Evolutionary conservation across 30 jellyfish, hydroid and myxozoan species (phyloP), one percentile per base, ranked within the genome.

Genomic region (Rhopilema esculentum): DNA sequence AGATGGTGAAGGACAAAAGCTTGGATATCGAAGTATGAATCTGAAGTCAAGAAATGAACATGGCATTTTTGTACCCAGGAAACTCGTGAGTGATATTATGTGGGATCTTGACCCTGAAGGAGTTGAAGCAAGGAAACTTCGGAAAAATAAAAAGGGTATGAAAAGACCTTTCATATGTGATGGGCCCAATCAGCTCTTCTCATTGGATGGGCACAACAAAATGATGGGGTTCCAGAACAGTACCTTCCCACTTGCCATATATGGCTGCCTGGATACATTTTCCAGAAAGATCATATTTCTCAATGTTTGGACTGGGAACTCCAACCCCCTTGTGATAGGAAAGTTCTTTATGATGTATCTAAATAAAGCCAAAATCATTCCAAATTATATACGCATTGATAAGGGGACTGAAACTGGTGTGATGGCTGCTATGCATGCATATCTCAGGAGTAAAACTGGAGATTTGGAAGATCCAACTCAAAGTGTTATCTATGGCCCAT

Each of bases 391-490:
- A 57, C 72, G 92, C 23, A 52, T 86, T 21, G 94, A 86, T 75
- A 75, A 86, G 68, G 89, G 94, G 51, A 75, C 94, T 15, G 94
- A 86, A 40, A 86, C 88, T 8, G 94, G 94, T 50, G 77, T 25
- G 69, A 29, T 75, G 88, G 94, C 92, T 12, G 31, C 92, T 49
- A 84, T 84, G 57, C 92, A 84, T 21, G 51, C 86, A n/a, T 84
- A 21, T 66, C 86, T 84, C 27, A 16, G 77, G 57, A 48, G 77
- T 22, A 70, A 63, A 32, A 65, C 63, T 70, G 94, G 83, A 50
- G 88, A 87, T 61, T n/a, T 87, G 90, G 30, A 77, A 48, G 89
- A 86, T 53, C 88, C 94, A 67, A 69, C 79, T 74, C 83, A 86
- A 51, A 68, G 83, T 29, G 94, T 86, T 32, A 49, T 86, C 76